phyloP scores from a whole-genome alignment of 1,140 invertebrate genomes.

The roundworm (Caenorhabditis elegans) region DNA sequence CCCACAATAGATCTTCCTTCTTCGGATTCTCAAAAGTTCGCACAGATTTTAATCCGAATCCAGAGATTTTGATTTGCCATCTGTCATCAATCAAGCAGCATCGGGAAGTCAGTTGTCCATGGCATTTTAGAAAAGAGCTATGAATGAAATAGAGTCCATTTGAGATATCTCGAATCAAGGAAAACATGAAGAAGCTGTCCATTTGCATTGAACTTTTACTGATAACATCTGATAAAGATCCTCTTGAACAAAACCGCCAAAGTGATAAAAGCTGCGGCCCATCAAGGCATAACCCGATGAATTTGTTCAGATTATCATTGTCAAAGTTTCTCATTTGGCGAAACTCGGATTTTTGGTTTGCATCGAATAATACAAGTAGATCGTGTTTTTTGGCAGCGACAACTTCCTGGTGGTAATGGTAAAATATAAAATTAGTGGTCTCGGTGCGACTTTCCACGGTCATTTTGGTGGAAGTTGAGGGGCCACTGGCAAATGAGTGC shows the following conservation, averaged over 20 bases:
- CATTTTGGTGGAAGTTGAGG: not conserved
- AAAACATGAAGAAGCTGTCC: conserved; percentile 36
- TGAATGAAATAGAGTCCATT: conserved; percentile 48
- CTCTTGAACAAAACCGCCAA: conserved; percentile 45
- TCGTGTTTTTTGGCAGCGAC: not conserved
- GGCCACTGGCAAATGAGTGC: not conserved
- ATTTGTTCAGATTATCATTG: conserved; percentile 59
- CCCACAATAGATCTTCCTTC: conserved; percentile 79
- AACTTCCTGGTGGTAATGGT: not conserved
- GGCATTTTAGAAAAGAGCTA: conserved; percentile 41
- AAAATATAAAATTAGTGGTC: conserved; percentile 8
- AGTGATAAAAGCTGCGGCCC: conserved; percentile 48
- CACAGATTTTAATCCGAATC: conserved; percentile 48
- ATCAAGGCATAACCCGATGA: conserved; percentile 54
- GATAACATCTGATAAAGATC: conserved; percentile 31
- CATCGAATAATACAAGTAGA: conserved; percentile 76
- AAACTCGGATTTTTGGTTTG: not conserved
- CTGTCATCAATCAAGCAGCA: conserved; percentile 55
- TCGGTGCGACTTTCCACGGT: not conserved
- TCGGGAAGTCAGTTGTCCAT: conserved; percentile 50
- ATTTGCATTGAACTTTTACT: conserved; percentile 21
- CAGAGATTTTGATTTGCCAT: conserved; percentile 57
- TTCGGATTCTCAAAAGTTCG: conserved; percentile 36
- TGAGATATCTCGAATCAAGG: conserved; percentile 24
- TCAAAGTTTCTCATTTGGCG: conserved; percentile 80